Percentiles rank a stretch among this genome's conserved stretches.
phyloP scores from a whole-genome alignment of 2,113 vertebrate species.

The Mormyrus lacerda region DNA sequence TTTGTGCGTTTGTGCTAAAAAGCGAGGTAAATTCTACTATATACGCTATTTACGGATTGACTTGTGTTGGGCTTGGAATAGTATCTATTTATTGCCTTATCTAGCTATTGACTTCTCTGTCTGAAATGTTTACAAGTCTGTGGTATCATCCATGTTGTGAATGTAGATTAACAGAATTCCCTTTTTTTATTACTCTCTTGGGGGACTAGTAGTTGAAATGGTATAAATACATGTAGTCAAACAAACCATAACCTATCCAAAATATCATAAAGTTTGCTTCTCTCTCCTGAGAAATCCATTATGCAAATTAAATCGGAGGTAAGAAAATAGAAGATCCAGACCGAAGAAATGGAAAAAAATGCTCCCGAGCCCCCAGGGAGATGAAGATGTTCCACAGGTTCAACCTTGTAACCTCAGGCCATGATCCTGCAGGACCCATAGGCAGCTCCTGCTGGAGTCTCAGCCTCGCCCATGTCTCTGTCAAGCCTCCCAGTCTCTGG shows the following conservation, averaged over 20 bases:
- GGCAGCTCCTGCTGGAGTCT: background rate
- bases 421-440: background rate
- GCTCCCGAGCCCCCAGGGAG: background rate
- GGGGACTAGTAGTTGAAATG: background rate
- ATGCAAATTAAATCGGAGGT: background rate
- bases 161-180: background rate
- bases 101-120: background rate
- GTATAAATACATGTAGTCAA: background rate
- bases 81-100: background rate
- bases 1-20: background rate
- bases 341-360: background rate
- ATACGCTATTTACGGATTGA: background rate
- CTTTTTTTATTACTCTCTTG: background rate
- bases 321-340: background rate
- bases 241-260: background rate
- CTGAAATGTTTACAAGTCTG: background rate
- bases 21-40: background rate
- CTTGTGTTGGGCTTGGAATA: background rate
- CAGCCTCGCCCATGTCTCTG: background rate
- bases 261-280: background rate
- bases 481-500: background rate
- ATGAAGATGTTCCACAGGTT: background rate
- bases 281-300: background rate
- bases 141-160: background rate
- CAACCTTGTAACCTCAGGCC: background rate